phyloP scores from a whole-genome alignment of 2,888 invertebrate species.

The Eucriotettix oculatus region DNA sequence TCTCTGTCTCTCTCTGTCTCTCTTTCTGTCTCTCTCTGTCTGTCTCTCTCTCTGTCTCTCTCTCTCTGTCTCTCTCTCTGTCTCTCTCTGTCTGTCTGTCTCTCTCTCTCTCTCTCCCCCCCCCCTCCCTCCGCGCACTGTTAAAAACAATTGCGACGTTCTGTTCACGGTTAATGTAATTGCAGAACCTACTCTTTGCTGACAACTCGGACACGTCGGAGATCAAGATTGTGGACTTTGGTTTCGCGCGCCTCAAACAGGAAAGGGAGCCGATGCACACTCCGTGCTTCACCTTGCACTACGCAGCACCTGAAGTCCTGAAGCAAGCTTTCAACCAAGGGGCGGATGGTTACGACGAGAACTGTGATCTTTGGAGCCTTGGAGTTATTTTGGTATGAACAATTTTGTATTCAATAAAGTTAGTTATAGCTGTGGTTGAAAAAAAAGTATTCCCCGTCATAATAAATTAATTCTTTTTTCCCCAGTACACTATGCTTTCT shows the following conservation, averaged over 20 bases:
- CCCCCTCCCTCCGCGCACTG: no score
- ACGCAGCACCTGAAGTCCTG: conserved; percentile 91
- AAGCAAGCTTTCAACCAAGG: conserved; percentile 32
- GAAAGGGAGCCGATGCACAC: conserved; percentile 47
- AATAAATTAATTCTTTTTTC: no score
- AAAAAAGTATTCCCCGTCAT: no score
- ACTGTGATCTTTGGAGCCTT: conserved; percentile 91
- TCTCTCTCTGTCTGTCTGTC: no score
- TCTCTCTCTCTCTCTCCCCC: no score
- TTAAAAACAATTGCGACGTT: no score
- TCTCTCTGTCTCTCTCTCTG: no score
- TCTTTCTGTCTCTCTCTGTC: no score
- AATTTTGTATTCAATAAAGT: not conserved
- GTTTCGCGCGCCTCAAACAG: conserved; percentile 70
- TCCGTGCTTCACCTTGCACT: conserved; percentile 86
- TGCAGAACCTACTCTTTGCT: conserved; percentile 49
- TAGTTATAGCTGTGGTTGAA: no score
- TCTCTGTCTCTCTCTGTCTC: no score
- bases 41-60: no score
- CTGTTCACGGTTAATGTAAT: no score
- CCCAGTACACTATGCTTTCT: conserved; percentile 67
- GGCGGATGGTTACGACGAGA: conserved; percentile 61
- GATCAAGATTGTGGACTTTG: conserved; percentile 90
- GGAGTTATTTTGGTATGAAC: conserved; percentile 73
- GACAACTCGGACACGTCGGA: conserved; percentile 35